Conservation (phyloP, 2,888 invertebrate genomes). For the Drosophila paranaensis region DNA sequence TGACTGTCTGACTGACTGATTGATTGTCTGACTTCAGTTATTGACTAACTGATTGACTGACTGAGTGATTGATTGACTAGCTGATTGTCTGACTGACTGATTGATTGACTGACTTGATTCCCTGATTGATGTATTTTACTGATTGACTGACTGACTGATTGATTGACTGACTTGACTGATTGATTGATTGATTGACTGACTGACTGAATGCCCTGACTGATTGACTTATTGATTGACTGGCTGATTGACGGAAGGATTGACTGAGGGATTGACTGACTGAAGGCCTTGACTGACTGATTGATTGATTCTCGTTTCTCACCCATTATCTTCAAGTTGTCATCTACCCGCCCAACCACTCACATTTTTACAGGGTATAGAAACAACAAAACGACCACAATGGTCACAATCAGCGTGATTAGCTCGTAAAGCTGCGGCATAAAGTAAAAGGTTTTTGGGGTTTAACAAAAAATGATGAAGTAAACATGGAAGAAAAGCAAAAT, state of each 20-base stretch:
- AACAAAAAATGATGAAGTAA: conserved; percentile 55
- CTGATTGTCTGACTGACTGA: not conserved
- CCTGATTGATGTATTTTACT: no score
- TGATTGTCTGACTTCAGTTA: not conserved
- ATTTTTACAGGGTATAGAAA: conserved; percentile 31
- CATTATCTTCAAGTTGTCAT: not conserved
- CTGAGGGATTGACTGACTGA: no score
- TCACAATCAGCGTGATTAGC: conserved; percentile 59
- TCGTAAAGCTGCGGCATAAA: conserved; percentile 61
- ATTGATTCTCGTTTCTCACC: no score
- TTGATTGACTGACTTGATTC: not conserved
- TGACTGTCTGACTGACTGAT: not conserved
- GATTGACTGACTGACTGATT: no score
- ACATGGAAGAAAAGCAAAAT: conserved; percentile 36
- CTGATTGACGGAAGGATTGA: no score
- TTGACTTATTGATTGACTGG: no score
- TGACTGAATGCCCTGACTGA: not conserved
- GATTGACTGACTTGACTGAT: not conserved
- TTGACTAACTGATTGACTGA: not conserved
- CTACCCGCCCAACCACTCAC: not conserved
- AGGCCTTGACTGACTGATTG: no score
- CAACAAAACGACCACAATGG: conserved; percentile 17
- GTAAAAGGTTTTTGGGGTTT: conserved; percentile 67
- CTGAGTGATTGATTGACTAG: not conserved
- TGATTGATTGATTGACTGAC: not conserved